These are phyloP conservation scores for Apotomis turbidana DNA, from an alignment of 2,888 invertebrate genomes.

Conservation along the genomic window DNA sequence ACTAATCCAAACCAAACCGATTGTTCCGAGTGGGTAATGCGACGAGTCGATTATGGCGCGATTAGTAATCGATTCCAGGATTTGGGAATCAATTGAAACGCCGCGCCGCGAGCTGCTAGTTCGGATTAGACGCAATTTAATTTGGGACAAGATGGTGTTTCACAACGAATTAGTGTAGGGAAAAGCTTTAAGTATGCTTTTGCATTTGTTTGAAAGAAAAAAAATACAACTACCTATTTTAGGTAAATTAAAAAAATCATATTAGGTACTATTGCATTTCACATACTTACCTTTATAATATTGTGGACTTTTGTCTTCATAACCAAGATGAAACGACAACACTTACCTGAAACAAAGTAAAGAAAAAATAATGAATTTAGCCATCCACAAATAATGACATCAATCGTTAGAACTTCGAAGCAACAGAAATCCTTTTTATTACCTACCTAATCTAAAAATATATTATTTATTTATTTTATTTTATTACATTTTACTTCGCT, in stretches of 20 bases:
- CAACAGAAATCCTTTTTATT: too few relatives aligned
- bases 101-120: constrained; percentile 8
- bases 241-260: too few relatives aligned
- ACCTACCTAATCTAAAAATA: too few relatives aligned
- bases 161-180: background rate
- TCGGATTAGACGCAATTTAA: constrained; percentile 19
- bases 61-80: constrained; percentile 35
- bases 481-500: too few relatives aligned
- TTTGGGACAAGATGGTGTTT: background rate
- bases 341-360: constrained; percentile 30
- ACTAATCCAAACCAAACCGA: too few relatives aligned
- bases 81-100: constrained; percentile 32
- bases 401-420: too few relatives aligned
- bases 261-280: too few relatives aligned
- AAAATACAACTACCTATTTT: too few relatives aligned
- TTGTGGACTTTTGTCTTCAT: too few relatives aligned
- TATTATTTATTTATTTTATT: too few relatives aligned
- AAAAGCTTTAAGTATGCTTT: background rate
- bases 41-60: constrained; percentile 21
- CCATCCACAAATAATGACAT: background rate
- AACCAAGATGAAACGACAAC: too few relatives aligned
- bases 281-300: too few relatives aligned
- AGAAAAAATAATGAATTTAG: background rate
- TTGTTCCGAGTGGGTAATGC: background rate
- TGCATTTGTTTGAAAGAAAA: background rate